phyloP scores from a whole-genome alignment of 2,113 vertebrate species.

The Emydura subglobosa region DNA sequence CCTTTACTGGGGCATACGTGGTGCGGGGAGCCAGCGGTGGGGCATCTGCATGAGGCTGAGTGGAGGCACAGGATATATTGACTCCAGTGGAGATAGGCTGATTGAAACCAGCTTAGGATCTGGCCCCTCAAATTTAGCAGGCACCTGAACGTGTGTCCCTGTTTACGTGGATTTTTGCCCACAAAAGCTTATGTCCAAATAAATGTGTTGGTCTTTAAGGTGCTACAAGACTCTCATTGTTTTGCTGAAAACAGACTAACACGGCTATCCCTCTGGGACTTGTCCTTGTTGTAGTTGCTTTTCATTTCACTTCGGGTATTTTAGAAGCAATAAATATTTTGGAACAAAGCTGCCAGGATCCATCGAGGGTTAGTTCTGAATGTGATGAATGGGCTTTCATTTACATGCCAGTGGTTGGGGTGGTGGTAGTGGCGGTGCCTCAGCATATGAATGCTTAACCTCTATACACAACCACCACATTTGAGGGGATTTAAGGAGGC shows the following conservation, averaged over 20 bases:
- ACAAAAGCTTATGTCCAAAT: too few species aligned
- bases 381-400: constrained; percentile 70
- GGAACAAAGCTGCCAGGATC: constrained; percentile 52
- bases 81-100: too few species aligned
- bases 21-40: too few species aligned
- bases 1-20: neutral
- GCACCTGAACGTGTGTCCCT: neutral
- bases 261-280: too few species aligned
- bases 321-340: constrained; percentile 68
- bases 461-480: constrained; percentile 41
- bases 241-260: too few species aligned
- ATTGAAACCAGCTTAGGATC: neutral
- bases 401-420: constrained; percentile 71
- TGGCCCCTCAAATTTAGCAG: neutral
- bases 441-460: constrained; percentile 32
- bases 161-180: neutral
- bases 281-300: neutral
- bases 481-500: constrained; percentile 45
- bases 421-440: neutral
- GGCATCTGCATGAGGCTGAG: neutral
- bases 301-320: constrained; percentile 11
- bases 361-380: constrained; percentile 66
- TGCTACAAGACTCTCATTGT: too few species aligned
- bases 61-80: neutral
- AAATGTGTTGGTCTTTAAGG: too few species aligned